A percentile compares a stretch with the other conserved stretches of the same genome.
phyloP scores from a whole-genome alignment of 2,797 vertebrate species.

The Thamnophis elegans region DNA sequence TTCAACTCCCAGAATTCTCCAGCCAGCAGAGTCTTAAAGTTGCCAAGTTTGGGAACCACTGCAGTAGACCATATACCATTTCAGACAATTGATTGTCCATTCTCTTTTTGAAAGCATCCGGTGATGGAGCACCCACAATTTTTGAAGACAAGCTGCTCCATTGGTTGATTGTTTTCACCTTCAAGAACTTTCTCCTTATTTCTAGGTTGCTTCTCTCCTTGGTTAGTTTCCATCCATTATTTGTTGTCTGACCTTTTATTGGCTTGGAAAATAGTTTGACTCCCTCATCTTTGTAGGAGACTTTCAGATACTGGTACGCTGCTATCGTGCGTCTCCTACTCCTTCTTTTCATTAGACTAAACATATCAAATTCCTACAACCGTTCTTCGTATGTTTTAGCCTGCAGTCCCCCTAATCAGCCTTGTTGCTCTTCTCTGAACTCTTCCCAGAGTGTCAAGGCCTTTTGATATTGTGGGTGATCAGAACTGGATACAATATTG shows the following conservation, averaged over 20 bases:
- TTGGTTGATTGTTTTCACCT: neutral
- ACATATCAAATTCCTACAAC: neutral
- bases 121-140: neutral
- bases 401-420: neutral
- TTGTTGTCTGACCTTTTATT: neutral
- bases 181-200: neutral
- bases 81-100: neutral
- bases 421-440: neutral
- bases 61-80: neutral
- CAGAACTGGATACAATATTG: no score
- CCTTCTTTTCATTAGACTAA: neutral
- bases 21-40: no score
- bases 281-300: neutral
- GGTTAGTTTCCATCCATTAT: neutral
- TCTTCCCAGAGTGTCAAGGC: no score
- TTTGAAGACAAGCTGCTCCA: neutral
- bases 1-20: no score
- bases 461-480: no score
- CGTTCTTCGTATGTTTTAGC: neutral
- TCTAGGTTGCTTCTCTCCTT: neutral
- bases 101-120: neutral
- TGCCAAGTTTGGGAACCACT: no score
- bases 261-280: neutral
- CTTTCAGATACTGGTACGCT: neutral
- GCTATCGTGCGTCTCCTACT: rapidly evolving